These are phyloP conservation scores for Acrossocheilus fasciatus DNA, from an alignment of 2,797 vertebrate genomes.

Conservation along the genomic window DNA sequence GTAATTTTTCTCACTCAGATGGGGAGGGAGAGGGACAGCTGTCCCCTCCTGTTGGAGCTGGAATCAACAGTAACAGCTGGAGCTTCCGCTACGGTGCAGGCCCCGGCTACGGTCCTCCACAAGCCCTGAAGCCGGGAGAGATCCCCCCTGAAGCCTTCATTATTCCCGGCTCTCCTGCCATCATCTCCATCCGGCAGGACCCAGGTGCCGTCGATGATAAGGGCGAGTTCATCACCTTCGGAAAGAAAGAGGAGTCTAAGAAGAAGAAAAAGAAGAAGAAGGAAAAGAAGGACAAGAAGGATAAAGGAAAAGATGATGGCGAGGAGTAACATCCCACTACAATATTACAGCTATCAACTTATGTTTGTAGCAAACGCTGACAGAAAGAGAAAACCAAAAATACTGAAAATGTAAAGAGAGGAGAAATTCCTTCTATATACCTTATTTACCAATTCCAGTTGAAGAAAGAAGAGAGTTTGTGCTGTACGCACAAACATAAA, in stretches of 20 bases:
- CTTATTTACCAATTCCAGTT: conserved; percentile 13
- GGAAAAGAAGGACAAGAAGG: conserved; percentile 98
- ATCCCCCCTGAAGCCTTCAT: conserved; percentile 98
- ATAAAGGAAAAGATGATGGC: conserved; percentile 93
- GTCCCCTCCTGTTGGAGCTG: conserved; percentile 96
- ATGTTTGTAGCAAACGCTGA: conserved; percentile 60
- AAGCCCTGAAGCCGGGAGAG: conserved; percentile 93
- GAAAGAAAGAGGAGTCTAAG: conserved; percentile 98
- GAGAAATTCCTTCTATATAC: conserved; percentile 29
- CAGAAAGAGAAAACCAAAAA: conserved; percentile 71
- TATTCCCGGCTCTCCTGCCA: conserved; percentile 98
- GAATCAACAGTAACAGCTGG: conserved; percentile 99
- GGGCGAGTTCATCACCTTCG: conserved; percentile 99
- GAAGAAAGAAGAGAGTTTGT: conserved; percentile 35
- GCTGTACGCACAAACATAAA: conserved; percentile 19
- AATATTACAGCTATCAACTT: conserved; percentile 66
- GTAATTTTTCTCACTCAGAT: conserved; percentile 76
- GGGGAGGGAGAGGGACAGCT: conserved; percentile 94
- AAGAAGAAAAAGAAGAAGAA: conserved; percentile 99
- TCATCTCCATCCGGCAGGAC: conserved; percentile 98
- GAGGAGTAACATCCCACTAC: conserved; percentile 80
- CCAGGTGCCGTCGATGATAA: conserved; percentile 90
- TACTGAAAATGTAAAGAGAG: conserved; percentile 66
- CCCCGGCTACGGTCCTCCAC: conserved; percentile 82
- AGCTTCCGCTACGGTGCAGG: conserved; percentile 96